phyloP scores from a whole-genome alignment of 64 coral and sea anemone genomes.

The Porites lutea region DNA sequence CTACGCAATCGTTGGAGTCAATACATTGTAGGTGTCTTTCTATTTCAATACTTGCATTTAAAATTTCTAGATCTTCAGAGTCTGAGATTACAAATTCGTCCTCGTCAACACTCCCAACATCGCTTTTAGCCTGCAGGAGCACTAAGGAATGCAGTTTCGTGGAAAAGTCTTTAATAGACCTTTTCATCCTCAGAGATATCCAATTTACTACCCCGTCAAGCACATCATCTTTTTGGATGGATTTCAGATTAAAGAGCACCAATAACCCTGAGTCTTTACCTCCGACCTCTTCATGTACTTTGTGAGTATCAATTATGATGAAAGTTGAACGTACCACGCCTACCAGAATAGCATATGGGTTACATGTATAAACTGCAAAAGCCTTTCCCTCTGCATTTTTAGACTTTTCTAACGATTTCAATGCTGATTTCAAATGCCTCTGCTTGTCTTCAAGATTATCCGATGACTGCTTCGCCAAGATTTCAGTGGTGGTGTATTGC shows the following conservation, averaged over 20 bases:
- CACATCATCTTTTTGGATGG: neutral
- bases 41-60: neutral
- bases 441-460: constrained; percentile 44
- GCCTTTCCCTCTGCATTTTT: neutral
- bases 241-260: too few species aligned
- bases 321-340: neutral
- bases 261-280: too few species aligned
- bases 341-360: neutral
- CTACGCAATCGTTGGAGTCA: neutral
- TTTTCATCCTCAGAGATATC: constrained; percentile 5
- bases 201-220: neutral
- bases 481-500: constrained; percentile 19
- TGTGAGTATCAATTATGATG: constrained; percentile 7
- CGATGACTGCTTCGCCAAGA: constrained; percentile 29
- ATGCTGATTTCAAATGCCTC: constrained; percentile 19
- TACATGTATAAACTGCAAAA: constrained; percentile 33
- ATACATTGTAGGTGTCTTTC: neutral
- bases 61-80: too few species aligned
- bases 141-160: neutral
- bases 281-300: neutral
- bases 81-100: neutral
- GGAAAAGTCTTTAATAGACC: neutral
- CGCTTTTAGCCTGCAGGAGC: neutral
- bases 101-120: neutral
- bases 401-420: neutral